Percentiles rank a stretch among this genome's conserved stretches.
Evolutionary conservation across 1,140 invertebrate genomes (phyloP).

Genomic region (Papilio polyxenes): DNA sequence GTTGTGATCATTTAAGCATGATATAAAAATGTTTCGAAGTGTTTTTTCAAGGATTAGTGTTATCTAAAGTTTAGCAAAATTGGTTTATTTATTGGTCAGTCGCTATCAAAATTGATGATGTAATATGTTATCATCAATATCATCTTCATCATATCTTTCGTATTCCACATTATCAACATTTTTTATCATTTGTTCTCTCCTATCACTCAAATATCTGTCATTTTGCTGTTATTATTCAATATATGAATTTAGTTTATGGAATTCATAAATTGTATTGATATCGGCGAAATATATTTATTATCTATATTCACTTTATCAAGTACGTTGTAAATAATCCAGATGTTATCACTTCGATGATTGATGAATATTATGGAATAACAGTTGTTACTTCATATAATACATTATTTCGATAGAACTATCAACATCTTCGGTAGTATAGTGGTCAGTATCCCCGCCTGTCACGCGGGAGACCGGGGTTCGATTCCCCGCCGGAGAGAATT

Average conservation of each 20-base stretch:
- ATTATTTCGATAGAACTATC: neutral
- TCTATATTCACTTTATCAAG: neutral
- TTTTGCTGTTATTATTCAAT: too few relatives aligned
- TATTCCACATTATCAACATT: too few relatives aligned
- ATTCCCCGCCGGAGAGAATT: conserved; percentile 30
- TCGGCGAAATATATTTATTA: neutral
- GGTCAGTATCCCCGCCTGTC: conserved; percentile 38
- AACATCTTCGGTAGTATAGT: conserved; percentile 38
- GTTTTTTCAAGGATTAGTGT: too few relatives aligned
- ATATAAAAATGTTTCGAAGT: too few relatives aligned
- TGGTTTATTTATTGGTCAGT: too few relatives aligned
- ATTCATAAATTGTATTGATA: neutral
- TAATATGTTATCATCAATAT: too few relatives aligned
- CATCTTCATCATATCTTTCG: too few relatives aligned
- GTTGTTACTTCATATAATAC: neutral
- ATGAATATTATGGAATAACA: neutral
- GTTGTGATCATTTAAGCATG: too few relatives aligned
- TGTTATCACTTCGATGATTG: neutral
- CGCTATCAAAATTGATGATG: too few relatives aligned
- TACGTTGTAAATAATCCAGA: neutral
- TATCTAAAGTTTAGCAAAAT: too few relatives aligned
- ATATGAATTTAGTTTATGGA: neutral
- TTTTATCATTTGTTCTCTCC: too few relatives aligned
- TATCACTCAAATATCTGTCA: too few relatives aligned
- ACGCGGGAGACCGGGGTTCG: conserved; percentile 39